Base-by-base conservation (phyloP, 2,888 invertebrate genomes). In the Aquatica leii region DNA sequence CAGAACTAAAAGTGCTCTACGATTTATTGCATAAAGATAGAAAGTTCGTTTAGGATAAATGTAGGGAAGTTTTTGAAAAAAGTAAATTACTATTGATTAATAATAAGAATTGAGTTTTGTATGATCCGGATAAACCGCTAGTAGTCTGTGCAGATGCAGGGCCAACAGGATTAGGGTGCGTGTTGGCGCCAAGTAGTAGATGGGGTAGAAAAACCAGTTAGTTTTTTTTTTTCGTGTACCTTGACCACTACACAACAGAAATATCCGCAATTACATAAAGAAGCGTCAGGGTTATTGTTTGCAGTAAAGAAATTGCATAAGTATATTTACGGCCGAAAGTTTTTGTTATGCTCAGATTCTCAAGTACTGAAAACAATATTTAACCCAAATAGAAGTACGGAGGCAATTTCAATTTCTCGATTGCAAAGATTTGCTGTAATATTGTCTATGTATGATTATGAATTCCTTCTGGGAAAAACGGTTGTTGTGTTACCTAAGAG, bases 181-280 rank as follows among this genome's bases (percentile, higher is more conserved):
- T 52, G 6, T 12, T 52, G 9, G 35, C 52, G 18, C n/a, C 52
- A 52, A 12, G 18, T 35, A 18, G 18, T 52, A 35, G 37, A 52
- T 52, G 52, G 52, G 14, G 35, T 35, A 37, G 52, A 52, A 35
- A 49, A 52, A 52, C 52, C 52, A 34, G 52, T 52, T 31, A 12
- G 24, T n/a, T n/a, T n/a, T 50, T 50, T 50, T 14, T 31, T 50
- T 18, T 24, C 31, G 3, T 21, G 50, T 50, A 31, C 50, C 5
- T 8, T 52, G 11, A 35, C 52, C 1, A 5, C 35, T 1, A 35
- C 52, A 9, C 35, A 52, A 34, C 52, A n/a, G n/a, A n/a, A n/a
- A n/a, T n/a, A n/a, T n/a, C n/a, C n/a, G n/a, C n/a, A n/a, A n/a
- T n/a, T n/a, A n/a, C n/a, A n/a, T n/a, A n/a, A n/a, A n/a, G n/a